Base-by-base conservation (phyloP, 2,888 invertebrate genomes). In the Ormyrus nitidulus region DNA sequence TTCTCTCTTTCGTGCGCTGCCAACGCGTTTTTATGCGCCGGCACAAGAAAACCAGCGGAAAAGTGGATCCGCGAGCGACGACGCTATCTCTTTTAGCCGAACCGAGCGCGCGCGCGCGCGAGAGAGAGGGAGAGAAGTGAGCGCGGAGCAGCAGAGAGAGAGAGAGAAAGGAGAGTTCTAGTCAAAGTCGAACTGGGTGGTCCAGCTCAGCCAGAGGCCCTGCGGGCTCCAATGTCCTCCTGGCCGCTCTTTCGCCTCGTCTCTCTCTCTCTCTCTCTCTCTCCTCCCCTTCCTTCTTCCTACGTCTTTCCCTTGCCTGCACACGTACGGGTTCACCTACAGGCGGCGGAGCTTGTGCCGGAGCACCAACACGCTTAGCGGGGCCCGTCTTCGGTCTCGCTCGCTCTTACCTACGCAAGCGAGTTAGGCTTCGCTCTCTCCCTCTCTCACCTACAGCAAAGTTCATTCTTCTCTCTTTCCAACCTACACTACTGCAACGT, bases 171-270 rank as follows among this genome's bases (percentile, higher is more conserved):
- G 74, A 70, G 77, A 80, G 82, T 81, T 83, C 83, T 84, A 83
- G 84, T 76, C 82, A 77, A 66, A 82, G 76, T 84, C 85, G 76
- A 84, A 83, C 81, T 84, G 85, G 85, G 84, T 84, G 85, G 84
- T 84, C 85, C 84, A 81, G 81, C 81, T 77, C 83, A 77, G 76
- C 13, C 66, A 68, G 81, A 81, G 81, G 81, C 81, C 84, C 84
- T 84, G 83, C 83, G 84, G 84, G 84, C 82, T 83, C 83, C 83
- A 78, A 81, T 82, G 80, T 81, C 82, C 70, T 82, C 59, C 75
- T 73, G 73, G 76, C 62, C 72, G 73, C 70, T 74, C 74, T 65
- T 49, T 74, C 61, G 71, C 71, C 54, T 49, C 54, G 44, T 72
- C 72, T 44, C 13, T 58, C 65, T 59, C 65, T 56, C 59, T 46